phyloP scores from a whole-genome alignment of 2,888 invertebrate species.

The Troides helena region DNA sequence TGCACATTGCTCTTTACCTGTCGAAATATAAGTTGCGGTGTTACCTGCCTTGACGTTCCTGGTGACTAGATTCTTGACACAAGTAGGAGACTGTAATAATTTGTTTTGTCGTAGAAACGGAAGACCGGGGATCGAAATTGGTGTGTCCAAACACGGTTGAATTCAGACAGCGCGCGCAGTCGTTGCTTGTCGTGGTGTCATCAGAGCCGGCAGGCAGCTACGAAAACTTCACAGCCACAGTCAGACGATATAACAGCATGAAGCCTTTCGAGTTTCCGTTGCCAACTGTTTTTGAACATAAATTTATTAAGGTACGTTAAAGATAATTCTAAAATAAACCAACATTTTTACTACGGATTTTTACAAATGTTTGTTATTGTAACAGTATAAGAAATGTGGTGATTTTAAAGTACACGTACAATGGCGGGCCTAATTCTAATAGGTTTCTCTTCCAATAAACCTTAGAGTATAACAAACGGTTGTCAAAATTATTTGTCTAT shows the following conservation, averaged over 20 bases:
- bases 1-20: too few species aligned
- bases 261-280: conserved; percentile 90
- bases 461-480: too few species aligned
- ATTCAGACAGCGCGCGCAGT: conserved; percentile 86
- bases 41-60: background rate
- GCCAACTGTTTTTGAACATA: conserved; percentile 80
- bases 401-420: too few species aligned
- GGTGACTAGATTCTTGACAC: too few species aligned
- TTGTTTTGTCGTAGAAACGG: conserved; percentile 53
- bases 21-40: too few species aligned
- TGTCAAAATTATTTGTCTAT: too few species aligned
- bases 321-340: too few species aligned
- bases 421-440: too few species aligned
- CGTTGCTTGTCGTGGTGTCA: conserved; percentile 92
- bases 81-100: background rate
- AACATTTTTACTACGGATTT: too few species aligned
- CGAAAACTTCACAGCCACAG: conserved; percentile 88
- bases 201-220: conserved; percentile 89
- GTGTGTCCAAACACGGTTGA: conserved; percentile 79
- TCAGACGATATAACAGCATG: conserved; percentile 87
- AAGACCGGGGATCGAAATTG: conserved; percentile 73
- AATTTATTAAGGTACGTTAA: conserved; percentile 72
- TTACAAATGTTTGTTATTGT: too few species aligned
- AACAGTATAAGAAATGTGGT: too few species aligned
- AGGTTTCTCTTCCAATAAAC: too few species aligned